Base-by-base conservation (phyloP, 2,888 invertebrate species). In the Drosophila gaucha region DNA sequence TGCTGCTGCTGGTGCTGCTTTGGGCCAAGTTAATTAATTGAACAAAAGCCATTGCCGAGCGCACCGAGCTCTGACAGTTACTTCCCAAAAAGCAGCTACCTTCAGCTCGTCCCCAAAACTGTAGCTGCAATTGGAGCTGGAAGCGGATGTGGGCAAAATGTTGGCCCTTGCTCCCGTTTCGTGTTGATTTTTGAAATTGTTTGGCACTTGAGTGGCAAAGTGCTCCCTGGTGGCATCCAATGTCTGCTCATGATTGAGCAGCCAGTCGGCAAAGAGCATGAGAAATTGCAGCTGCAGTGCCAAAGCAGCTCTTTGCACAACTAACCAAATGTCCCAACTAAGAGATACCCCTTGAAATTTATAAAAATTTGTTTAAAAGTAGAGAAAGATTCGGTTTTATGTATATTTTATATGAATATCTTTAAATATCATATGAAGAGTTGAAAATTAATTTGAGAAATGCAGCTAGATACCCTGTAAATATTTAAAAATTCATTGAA, bases 171-270 rank as follows among this genome's bases (percentile, higher is more conserved):
- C 66, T 58, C 51, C 44, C 33, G 51, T 39, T 44, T 76, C 73
- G 70, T 83, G 80, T 86, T 80, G 80, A 80, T 80, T 80, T 80
- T 80, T 80, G 73, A 80, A 80, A 86, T 86, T 80, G 84, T 84
- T 83, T 86, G 86, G 84, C 84, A 83, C 78, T 80, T 84, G 84
- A 80, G 77, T 80, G 64, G 74, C 86, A 74, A 86, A 80, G 70
- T 80, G 80, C 64, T 70, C 86, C 84, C 80, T 44, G 67, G 62
- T 62, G 84, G 47, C 79, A 55, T 38, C 70, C 70, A 39, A 62
- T 77, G 62, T 70, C 74, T 54, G 80, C 59, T 20, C 57, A 65
- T 82, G 66, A 67, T 59, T 49, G 63, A 64, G 60, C 66, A 49
- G 31, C 55, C 66, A 65, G 30, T 33, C 52, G 67, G 70, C 78